phyloP scores from a whole-genome alignment of 2,888 invertebrate species.

The Watsonalla binaria region DNA sequence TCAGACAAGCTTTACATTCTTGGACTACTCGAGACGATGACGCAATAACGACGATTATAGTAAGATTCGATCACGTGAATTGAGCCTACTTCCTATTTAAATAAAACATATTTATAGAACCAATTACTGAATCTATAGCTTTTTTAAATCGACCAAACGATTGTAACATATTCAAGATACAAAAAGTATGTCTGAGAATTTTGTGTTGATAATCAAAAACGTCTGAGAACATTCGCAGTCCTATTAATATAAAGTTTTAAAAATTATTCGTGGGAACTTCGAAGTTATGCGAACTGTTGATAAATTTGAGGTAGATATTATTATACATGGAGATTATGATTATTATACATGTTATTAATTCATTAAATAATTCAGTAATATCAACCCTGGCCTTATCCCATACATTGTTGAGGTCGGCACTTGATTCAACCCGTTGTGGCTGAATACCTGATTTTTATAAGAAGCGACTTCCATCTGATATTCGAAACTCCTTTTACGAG shows the following conservation, averaged over 20 bases:
- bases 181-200: not conserved
- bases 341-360: too few relatives aligned
- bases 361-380: too few relatives aligned
- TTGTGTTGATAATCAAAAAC: not conserved
- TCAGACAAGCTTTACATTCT: not conserved
- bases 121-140: not conserved
- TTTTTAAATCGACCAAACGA: not conserved
- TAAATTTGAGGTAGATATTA: too few relatives aligned
- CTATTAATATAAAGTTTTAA: not conserved
- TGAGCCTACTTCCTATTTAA: not conserved
- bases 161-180: not conserved
- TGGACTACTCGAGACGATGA: not conserved
- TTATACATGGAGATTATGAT: too few relatives aligned
- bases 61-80: not conserved
- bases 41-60: not conserved
- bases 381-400: too few relatives aligned
- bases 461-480: too few relatives aligned
- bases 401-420: too few relatives aligned
- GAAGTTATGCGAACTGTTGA: too few relatives aligned
- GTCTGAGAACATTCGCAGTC: not conserved
- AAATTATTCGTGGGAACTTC: not conserved
- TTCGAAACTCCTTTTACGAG: too few relatives aligned
- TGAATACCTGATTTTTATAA: too few relatives aligned
- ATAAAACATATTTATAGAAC: not conserved
- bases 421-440: too few relatives aligned